Evolutionary conservation across 2,113 vertebrate species (phyloP).

Genomic region (Podarcis raffonei): DNA sequence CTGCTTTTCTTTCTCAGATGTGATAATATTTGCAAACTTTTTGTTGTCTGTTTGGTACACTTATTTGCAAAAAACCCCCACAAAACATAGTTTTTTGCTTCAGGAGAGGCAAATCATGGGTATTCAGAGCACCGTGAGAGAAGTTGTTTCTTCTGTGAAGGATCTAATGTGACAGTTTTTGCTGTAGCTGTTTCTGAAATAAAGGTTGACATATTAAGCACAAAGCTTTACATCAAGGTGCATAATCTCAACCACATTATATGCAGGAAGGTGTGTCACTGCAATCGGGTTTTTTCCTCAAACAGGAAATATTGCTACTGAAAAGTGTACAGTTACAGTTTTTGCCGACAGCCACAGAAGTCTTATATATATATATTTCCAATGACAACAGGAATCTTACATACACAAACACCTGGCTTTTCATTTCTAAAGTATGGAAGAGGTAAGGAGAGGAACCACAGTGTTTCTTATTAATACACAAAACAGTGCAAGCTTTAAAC

Average conservation of each 20-base stretch:
- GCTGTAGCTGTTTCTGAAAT: conserved; percentile 37
- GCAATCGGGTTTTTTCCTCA: conserved; percentile 28
- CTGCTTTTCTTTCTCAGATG: neutral
- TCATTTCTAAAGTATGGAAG: neutral
- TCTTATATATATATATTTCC: neutral
- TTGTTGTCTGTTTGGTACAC: neutral
- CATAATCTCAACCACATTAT: neutral
- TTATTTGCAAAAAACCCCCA: neutral
- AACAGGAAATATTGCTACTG: conserved; percentile 28
- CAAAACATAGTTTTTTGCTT: too few species aligned
- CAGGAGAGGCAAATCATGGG: neutral
- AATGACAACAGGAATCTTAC: neutral
- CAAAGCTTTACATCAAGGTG: conserved; percentile 33
- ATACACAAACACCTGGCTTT: neutral
- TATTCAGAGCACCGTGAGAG: neutral
- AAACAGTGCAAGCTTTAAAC: neutral
- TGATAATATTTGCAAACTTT: neutral
- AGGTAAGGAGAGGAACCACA: neutral
- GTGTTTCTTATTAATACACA: conserved; percentile 4
- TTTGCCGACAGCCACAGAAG: neutral
- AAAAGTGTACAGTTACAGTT: conserved; percentile 17
- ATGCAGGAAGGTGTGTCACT: conserved; percentile 26
- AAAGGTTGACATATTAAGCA: conserved; percentile 34
- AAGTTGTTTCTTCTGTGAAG: conserved; percentile 10
- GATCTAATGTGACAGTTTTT: conserved; percentile 30